Base-by-base conservation (phyloP, 92 coral and sea anemone species). In the Epizoanthus ramosus region DNA sequence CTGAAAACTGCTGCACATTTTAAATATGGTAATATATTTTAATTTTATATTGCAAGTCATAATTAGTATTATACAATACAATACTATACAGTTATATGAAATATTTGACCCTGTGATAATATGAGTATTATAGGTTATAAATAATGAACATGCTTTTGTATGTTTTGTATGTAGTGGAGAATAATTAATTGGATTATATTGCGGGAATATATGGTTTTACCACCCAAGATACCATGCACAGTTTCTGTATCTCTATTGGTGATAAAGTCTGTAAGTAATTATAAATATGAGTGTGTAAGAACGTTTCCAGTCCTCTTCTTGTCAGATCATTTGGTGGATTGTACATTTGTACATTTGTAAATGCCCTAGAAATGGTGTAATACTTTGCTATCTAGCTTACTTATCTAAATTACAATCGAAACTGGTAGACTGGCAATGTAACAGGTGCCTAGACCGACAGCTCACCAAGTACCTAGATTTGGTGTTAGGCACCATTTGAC, bases 311-410 rank as follows among this genome's bases (percentile, higher is more conserved):
- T 37, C 59, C 71, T 61, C 57, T 60, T 21, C 43, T 77, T 60
- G 57, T 60, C 57, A 57, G 47, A 39, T 67, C 41, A 59, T 47
- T 25, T 60, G 71, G n/a, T 39, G 39, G 63, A 31, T 71, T 88
- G 91, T 88, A 88, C 90, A 87, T 87, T 87, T 87, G 90, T 87
- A 87, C 88, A 88, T 84, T 88, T 88, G 91, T 88, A 88, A 88
- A 88, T 84, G 83, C 59, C 25, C 39, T 71, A 73, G 79, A 56
- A 33, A 63, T 84, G 68, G 74, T 79, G 50, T 65, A 79, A 72
- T 84, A 45, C 87, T 53, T 76, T 74, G 64, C 71, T 50, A 88
- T 13, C 75, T 84, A 33, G 65, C 53, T 1, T 33, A 71, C 83
- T 84, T 85, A 84, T 73, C 68, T 83, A 69, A 60, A 39, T n/a